Conservation (phyloP, 2,888 invertebrate genomes). For the Acronicta leporina region DNA sequence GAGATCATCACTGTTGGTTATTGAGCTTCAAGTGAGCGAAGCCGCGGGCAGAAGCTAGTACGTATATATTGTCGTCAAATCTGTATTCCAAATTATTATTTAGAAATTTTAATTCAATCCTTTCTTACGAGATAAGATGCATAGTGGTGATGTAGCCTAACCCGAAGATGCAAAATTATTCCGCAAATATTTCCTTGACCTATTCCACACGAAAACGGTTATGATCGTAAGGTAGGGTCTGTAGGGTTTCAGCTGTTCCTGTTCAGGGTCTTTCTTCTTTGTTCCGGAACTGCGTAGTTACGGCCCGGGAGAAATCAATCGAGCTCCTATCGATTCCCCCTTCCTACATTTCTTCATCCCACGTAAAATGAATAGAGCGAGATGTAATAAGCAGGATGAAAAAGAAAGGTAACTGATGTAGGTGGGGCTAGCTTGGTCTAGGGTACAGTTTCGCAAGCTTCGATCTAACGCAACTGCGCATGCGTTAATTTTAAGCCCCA, state of each 20-base stretch:
- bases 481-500: slow-evolving; percentile 3
- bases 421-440: slow-evolving; percentile 23
- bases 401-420: slow-evolving; percentile 5
- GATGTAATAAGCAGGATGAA: slow-evolving; percentile 8
- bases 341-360: not conserved
- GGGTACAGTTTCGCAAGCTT: slow-evolving; percentile 21
- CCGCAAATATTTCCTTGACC: not conserved
- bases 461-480: slow-evolving; percentile 12
- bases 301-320: slow-evolving; percentile 5
- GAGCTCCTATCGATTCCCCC: slow-evolving; percentile 21
- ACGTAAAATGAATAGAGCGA: slow-evolving; percentile 3
- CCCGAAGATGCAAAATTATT: not conserved
- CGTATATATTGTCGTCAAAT: too few species aligned
- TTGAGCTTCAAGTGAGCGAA: too few species aligned
- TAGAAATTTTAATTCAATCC: too few species aligned
- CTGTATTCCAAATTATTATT: too few species aligned
- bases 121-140: too few species aligned
- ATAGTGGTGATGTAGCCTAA: not conserved
- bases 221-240: slow-evolving; percentile 1
- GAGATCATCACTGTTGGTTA: too few species aligned
- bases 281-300: slow-evolving; percentile 18
- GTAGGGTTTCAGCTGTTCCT: not conserved
- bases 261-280: slow-evolving; percentile 9
- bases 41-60: too few species aligned
- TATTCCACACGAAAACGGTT: not conserved